Conservation (phyloP, 2,113 vertebrate species). For the Ariopsis seemanni region DNA sequence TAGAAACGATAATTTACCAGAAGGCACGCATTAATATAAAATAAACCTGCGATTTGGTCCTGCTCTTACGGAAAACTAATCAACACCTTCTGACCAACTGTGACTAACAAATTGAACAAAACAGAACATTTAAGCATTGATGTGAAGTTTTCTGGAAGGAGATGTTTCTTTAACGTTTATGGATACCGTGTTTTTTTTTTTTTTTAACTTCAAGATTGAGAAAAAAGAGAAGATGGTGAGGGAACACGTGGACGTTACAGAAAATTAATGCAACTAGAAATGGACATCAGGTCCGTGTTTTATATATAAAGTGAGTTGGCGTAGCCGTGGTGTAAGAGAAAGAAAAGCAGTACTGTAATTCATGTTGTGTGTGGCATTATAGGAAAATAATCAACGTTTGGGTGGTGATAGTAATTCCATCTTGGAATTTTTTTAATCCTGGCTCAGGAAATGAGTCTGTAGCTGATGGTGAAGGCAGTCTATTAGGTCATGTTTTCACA, state of each 20-base stretch:
- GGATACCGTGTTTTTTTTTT: not conserved
- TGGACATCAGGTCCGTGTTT: too few relatives aligned
- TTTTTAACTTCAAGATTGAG: not conserved
- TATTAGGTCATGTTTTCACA: conserved; percentile 3
- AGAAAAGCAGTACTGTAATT: too few relatives aligned
- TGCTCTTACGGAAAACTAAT: not conserved
- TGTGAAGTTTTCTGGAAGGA: not conserved
- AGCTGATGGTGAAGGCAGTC: not conserved
- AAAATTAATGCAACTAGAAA: not conserved
- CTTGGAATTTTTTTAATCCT: not conserved
- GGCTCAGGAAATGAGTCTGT: not conserved
- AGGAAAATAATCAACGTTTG: not conserved
- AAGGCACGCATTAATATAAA: not conserved
- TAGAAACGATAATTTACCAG: not conserved
- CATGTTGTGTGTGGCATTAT: not conserved
- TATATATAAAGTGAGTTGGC: not conserved
- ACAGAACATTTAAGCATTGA: not conserved
- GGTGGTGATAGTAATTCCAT: not conserved
- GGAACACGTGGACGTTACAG: not conserved
- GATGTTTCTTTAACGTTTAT: not conserved
- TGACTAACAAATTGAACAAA: not conserved
- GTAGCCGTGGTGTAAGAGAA: not conserved
- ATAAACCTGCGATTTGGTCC: not conserved
- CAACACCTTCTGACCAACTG: not conserved
- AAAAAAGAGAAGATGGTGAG: not conserved